Conservation (phyloP, 2,888 invertebrate genomes). For the Nysson spinosus region DNA sequence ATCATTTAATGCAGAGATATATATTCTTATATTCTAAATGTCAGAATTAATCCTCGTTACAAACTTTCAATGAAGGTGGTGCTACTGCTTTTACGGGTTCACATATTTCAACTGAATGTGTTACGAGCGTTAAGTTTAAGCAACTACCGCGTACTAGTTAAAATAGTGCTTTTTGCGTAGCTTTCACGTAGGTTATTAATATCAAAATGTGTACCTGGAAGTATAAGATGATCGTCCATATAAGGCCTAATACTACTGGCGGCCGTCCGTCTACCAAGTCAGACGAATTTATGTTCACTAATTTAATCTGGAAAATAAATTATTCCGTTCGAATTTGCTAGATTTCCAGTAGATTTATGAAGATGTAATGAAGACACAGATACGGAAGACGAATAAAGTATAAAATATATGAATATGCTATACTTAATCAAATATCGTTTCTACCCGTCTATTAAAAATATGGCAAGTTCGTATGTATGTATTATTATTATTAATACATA, state of each 20-base stretch:
- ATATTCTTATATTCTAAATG: background rate
- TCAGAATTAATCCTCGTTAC: slow-evolving; percentile 47
- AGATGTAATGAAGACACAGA: too few species aligned
- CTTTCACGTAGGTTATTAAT: too few species aligned
- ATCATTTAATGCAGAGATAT: too few species aligned
- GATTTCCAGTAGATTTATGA: background rate
- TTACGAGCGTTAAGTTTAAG: slow-evolving; percentile 61
- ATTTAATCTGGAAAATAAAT: slow-evolving; percentile 87
- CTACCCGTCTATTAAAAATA: too few species aligned
- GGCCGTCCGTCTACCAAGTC: slow-evolving; percentile 98
- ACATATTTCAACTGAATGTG: slow-evolving; percentile 38
- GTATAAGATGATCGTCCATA: slow-evolving; percentile 99
- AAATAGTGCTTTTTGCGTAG: slow-evolving; percentile 41
- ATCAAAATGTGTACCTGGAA: slow-evolving; percentile 99
- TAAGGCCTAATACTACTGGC: slow-evolving; percentile 96
- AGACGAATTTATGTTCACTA: slow-evolving; percentile 98
- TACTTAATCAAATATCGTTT: too few species aligned
- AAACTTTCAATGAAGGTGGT: slow-evolving; percentile 12
- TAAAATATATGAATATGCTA: too few species aligned
- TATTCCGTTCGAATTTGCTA: background rate
- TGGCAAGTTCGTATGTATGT: too few species aligned
- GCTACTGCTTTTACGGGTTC: slow-evolving; percentile 33
- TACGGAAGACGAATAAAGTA: too few species aligned
- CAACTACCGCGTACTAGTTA: slow-evolving; percentile 62
- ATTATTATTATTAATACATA: too few species aligned